phyloP scores from a whole-genome alignment of 1,140 invertebrate species.

The Thaumetopoea pityocampa region DNA sequence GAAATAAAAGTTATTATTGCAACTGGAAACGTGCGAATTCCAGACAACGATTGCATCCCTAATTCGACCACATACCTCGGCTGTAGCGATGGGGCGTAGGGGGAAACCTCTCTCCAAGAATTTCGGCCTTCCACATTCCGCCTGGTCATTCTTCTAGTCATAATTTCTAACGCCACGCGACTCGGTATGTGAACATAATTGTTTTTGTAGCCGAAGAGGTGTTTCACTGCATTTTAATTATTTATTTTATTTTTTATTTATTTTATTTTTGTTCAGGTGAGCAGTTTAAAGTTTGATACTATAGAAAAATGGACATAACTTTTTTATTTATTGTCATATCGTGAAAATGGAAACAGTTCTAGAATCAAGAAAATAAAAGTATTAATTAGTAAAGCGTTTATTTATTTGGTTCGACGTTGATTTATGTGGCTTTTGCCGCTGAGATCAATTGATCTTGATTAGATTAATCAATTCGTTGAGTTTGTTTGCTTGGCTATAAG shows the following conservation, averaged over 20 bases:
- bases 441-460: no score
- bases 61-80: slow-evolving; percentile 39
- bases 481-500: no score
- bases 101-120: slow-evolving; percentile 23
- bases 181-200: slow-evolving; percentile 38
- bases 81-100: slow-evolving; percentile 16
- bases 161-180: slow-evolving; percentile 44
- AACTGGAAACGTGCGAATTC: slow-evolving; percentile 11
- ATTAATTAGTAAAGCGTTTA: no score
- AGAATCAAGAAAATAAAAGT: no score
- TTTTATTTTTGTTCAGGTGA: neutral
- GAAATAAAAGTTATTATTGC: slow-evolving; percentile 5
- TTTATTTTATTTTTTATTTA: slow-evolving; percentile 1
- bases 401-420: no score
- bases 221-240: neutral
- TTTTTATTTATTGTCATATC: no score
- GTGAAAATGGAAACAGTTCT: no score
- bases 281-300: no score
- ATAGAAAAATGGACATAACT: no score
- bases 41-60: slow-evolving; percentile 32
- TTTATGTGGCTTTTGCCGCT: no score
- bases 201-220: slow-evolving; percentile 32
- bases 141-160: slow-evolving; percentile 61
- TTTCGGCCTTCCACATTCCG: slow-evolving; percentile 52
- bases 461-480: no score